Conservation (phyloP, 2,888 invertebrate genomes). For the Ceratothoa steindachneri region DNA sequence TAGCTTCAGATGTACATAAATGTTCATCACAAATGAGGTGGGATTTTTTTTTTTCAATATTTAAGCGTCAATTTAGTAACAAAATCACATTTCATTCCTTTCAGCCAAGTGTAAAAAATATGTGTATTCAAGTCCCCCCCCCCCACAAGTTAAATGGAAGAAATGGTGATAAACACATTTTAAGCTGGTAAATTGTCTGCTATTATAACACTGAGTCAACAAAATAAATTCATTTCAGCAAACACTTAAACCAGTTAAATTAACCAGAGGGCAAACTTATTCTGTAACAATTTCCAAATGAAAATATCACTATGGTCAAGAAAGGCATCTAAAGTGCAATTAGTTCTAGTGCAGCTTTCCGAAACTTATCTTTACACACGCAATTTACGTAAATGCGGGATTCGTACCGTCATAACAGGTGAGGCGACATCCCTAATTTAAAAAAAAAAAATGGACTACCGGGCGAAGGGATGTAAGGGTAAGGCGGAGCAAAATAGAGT, state of each 20-base stretch:
- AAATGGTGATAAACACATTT: background rate
- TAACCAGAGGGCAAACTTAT: background rate
- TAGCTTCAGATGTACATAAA: too few relatives aligned
- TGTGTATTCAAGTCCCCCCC: too few relatives aligned
- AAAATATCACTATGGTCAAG: background rate
- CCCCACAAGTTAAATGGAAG: background rate
- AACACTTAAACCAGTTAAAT: background rate
- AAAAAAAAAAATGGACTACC: background rate
- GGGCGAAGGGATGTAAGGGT: background rate
- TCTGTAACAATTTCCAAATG: background rate
- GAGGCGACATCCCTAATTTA: background rate
- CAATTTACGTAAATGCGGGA: background rate
- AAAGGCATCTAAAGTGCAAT: background rate
- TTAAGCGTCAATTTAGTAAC: too few relatives aligned
- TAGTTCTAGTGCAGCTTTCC: background rate
- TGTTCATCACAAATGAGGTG: too few relatives aligned
- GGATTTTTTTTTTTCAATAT: too few relatives aligned
- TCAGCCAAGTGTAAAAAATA: too few relatives aligned
- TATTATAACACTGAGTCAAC: background rate
- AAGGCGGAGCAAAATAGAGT: background rate
- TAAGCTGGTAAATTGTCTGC: background rate
- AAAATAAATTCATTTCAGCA: background rate
- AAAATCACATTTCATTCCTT: too few relatives aligned
- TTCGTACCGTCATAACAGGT: too few relatives aligned
- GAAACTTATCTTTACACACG: background rate